Evolutionary conservation across 2,888 invertebrate genomes (phyloP).

Genomic region (Iphiclides podalirius): DNA sequence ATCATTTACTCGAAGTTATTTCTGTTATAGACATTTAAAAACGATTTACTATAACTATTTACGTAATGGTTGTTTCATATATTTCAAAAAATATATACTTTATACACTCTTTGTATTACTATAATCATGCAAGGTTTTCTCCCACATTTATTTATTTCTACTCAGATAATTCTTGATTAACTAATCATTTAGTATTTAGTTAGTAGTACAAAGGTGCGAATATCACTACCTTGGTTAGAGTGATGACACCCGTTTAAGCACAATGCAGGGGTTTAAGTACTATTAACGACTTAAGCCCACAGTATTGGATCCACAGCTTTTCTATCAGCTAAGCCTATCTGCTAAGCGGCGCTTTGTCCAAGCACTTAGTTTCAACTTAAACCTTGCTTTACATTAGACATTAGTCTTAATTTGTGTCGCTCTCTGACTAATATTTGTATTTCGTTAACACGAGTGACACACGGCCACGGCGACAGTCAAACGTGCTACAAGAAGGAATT

Average conservation of each 20-base stretch:
- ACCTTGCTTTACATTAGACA: constrained; percentile 70
- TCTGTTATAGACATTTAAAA: too few species aligned
- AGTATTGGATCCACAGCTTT: constrained; percentile 2
- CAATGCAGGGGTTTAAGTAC: constrained; percentile 3
- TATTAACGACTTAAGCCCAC: constrained; percentile 17
- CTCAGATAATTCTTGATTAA: too few species aligned
- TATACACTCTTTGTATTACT: too few species aligned
- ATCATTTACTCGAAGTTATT: too few species aligned
- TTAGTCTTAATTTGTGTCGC: constrained; percentile 77
- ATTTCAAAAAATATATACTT: too few species aligned
- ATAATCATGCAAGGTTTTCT: too few species aligned
- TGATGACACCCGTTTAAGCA: constrained; percentile 7
- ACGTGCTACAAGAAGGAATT: too few species aligned
- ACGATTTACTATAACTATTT: too few species aligned
- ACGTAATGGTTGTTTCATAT: too few species aligned
- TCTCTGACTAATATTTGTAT: constrained; percentile 70
- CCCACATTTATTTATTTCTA: too few species aligned
- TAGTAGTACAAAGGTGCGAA: too few species aligned
- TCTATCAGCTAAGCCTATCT: constrained; percentile 40
- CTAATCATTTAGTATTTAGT: too few species aligned
- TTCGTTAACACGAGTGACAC: constrained; percentile 68
- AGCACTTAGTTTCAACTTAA: constrained; percentile 75
- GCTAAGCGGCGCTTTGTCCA: constrained; percentile 66
- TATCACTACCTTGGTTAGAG: constrained; percentile 1
- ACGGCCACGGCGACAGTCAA: constrained; percentile 34